Base-by-base conservation (phyloP, 1,140 invertebrate species). In the Panonychus citri region DNA sequence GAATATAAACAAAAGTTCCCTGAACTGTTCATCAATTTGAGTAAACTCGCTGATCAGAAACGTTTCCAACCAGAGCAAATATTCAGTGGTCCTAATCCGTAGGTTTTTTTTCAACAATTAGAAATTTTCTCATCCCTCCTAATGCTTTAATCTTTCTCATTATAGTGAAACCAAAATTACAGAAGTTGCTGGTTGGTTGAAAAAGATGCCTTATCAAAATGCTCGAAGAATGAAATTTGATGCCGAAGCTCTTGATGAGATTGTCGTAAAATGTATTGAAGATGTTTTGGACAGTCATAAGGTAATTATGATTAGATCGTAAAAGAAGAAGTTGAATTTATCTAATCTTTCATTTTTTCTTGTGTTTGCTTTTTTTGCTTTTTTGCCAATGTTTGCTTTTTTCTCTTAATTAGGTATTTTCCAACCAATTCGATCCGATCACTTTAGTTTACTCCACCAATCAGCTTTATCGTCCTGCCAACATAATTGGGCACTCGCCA, bases 1-100 rank as follows among this genome's bases (percentile, higher is more conserved):
- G 67, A 72, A 3, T 94, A 89, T 65, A 75, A 80, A 57, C 53
- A 69, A 12, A 71, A 75, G 57, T 93, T 78, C 70, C 82, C 83
- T 0, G 76, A 80, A 1, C 61, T 94, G 2, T 82, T 91, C 63
- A 71, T 79, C 46, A 74, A 72, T 56, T 37, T 72, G 7, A 54
- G 27, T 28, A 54, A 24, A 60, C 64, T 34, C 53, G 57, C 21
- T 56, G 60, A 24, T 2, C 73, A 71, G 26, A 78, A 82, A 60
- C 27, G 25, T 34, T 53, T 53, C 34, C 27, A 28, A 30, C n/a
- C 43, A 17, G 40, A 26, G 30, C 24, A 30, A 52, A 40, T 40
- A 7, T 25, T 51, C 17, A n/a, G 15, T 40, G 12, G 19, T 13
- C 28, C 4, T 53, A 21, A 59, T 55, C 27, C 27, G 15, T 39